Evolutionary conservation across 2,113 vertebrate species (phyloP).

Genomic region (Ginglymostoma cirratum): DNA sequence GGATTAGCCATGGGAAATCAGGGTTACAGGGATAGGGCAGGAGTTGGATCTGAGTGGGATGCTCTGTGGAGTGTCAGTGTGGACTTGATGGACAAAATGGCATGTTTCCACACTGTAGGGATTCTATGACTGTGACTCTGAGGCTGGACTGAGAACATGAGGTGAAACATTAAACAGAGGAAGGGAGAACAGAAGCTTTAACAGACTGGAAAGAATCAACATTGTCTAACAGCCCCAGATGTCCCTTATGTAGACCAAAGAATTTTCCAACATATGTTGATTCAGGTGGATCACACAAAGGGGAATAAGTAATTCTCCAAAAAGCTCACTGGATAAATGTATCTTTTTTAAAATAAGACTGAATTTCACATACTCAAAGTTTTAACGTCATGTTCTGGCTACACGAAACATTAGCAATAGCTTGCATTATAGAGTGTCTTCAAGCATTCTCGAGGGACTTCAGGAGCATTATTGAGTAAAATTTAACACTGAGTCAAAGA

Average conservation of each 20-base stretch:
- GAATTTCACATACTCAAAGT: neutral
- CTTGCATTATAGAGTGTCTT: neutral
- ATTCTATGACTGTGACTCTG: too few relatives aligned
- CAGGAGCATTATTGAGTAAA: neutral
- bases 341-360: neutral
- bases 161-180: too few relatives aligned
- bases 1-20: too few relatives aligned
- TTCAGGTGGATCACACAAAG: neutral
- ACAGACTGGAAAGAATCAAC: too few relatives aligned
- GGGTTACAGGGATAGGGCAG: too few relatives aligned
- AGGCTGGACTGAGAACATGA: too few relatives aligned
- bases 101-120: too few relatives aligned
- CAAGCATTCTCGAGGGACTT: neutral
- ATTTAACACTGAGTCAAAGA: neutral
- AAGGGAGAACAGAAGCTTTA: too few relatives aligned
- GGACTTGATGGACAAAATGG: too few relatives aligned
- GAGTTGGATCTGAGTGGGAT: too few relatives aligned
- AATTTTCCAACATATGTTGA: neutral
- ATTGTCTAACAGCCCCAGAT: too few relatives aligned
- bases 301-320: neutral
- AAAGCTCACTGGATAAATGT: neutral
- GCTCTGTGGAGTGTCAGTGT: too few relatives aligned
- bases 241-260: neutral
- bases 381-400: neutral
- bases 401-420: neutral